Percentiles rank a stretch among this genome's conserved stretches.
Evolutionary conservation across 2,113 vertebrate species (phyloP).

Genomic region (Ginglymostoma cirratum): DNA sequence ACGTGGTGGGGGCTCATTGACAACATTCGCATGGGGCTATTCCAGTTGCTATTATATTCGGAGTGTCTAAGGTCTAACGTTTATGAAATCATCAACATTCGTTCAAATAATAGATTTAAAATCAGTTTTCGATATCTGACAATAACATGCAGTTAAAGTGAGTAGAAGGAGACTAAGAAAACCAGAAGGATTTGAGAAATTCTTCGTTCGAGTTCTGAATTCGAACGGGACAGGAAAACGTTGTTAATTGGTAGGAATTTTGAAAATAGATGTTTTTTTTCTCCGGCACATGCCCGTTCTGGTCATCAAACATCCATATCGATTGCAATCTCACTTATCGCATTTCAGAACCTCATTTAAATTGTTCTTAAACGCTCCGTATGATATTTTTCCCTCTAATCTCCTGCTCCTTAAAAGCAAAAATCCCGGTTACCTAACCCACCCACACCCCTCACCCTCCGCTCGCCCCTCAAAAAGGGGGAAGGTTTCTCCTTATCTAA

Average conservation of each 20-base stretch:
- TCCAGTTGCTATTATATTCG: background rate
- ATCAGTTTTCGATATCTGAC: background rate
- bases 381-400: too few species aligned
- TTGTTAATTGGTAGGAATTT: background rate
- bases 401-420: too few species aligned
- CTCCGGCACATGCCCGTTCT: too few species aligned
- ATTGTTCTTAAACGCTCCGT: too few species aligned
- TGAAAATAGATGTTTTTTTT: background rate
- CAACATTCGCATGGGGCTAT: background rate
- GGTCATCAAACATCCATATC: too few species aligned
- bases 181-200: background rate
- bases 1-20: background rate
- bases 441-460: too few species aligned
- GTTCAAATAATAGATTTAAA: background rate
- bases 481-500: too few species aligned
- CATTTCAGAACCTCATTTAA: too few species aligned
- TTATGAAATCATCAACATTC: background rate
- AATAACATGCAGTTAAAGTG: background rate
- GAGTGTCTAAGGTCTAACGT: background rate
- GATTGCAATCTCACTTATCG: too few species aligned
- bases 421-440: too few species aligned
- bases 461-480: too few species aligned
- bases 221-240: background rate
- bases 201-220: background rate
- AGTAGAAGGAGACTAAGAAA: background rate